Base-by-base conservation (phyloP, 1,140 invertebrate species). In the Samia ricini region DNA sequence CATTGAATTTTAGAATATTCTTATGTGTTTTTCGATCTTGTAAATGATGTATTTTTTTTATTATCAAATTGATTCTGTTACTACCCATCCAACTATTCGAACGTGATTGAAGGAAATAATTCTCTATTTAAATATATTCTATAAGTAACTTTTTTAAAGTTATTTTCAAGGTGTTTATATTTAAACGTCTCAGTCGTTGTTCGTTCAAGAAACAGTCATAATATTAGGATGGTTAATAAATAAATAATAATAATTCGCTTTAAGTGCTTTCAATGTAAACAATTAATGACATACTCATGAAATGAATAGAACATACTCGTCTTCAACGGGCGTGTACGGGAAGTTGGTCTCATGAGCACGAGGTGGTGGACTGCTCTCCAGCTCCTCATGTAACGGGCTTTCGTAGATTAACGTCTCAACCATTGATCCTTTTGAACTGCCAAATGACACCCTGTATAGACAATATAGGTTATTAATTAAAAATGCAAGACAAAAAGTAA, bases 391-490 rank as follows among this genome's bases (percentile, higher is more conserved):
- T 60, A 95, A 92, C 51, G 93, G 94, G 68, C 95, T 97, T 89
- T 97, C 96, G 88, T 96, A 97, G 61, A 97, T 96, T 36, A 97
- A 91, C 18, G 97, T 98, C 90, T 98, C 97, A 36, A 97, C 96
- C 96, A 97, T 97, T n/a, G 96, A 97, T 59, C 96, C 96, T 91
- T 97, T 97, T 67, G 96, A 97, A 79, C 96, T 97, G 52, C 96
- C 97, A 87, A 98, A 98, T 29, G 96, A 97, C 58, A 98, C 97
- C 91, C 97, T 97, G 92, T 3, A 92, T 61, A 72, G 22, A 64
- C 22, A 68, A 49, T 55, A 74, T 33, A 50, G 22, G 64, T 26
- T 56, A 63, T 36, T 29, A 5, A 29, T 29, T 2, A 29, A 29
- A 26, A 55, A 60, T 58, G n/a, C 2, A 21, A 24, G 15, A 26